phyloP scores from a whole-genome alignment of 2,888 invertebrate species.

The Melinaea menophilus region DNA sequence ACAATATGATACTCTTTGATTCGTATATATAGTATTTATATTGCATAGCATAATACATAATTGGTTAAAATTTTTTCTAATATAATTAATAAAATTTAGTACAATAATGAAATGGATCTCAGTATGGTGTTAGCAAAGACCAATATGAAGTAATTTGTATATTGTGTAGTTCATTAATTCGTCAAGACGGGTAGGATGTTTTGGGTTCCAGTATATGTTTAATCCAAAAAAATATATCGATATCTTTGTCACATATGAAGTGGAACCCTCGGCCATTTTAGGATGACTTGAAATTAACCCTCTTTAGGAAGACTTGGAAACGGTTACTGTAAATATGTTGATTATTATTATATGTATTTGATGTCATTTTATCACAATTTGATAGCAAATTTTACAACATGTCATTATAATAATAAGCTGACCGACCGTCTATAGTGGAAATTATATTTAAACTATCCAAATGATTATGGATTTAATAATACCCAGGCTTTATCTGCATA shows the following conservation, averaged over 20 bases:
- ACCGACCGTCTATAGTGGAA: neutral
- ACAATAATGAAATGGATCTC: slow-evolving; percentile 3
- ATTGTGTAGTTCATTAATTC: no score
- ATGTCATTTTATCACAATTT: neutral
- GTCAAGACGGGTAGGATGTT: no score
- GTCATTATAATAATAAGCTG: neutral
- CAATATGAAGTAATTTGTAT: neutral
- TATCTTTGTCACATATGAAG: no score
- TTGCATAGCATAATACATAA: no score
- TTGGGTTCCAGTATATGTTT: no score
- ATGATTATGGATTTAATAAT: neutral
- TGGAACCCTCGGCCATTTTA: no score
- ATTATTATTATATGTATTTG: neutral
- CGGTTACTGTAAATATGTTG: neutral
- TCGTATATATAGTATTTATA: no score
- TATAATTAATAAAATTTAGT: no score
- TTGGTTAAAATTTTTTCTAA: no score
- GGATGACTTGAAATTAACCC: no score
- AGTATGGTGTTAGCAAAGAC: neutral
- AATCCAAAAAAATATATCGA: no score
- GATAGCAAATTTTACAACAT: slow-evolving; percentile 5
- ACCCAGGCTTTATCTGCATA: slow-evolving; percentile 4
- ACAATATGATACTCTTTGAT: no score
- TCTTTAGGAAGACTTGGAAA: neutral
- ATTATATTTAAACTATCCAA: neutral